These are phyloP conservation scores for Polymixis flavicincta DNA, from an alignment of 2,888 invertebrate species.

Conservation along the genomic window DNA sequence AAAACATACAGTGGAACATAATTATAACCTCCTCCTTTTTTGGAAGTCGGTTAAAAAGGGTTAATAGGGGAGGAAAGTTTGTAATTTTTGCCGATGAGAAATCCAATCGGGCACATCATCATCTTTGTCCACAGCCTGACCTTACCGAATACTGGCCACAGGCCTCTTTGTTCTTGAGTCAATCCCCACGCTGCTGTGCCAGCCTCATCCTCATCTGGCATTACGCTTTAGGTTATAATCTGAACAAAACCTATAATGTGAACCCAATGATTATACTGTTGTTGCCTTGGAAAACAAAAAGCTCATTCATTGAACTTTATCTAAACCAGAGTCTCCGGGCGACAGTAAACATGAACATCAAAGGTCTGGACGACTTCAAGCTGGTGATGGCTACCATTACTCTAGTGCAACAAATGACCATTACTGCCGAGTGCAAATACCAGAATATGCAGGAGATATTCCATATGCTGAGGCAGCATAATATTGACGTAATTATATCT, in stretches of 20 bases:
- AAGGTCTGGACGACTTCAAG: conserved; percentile 95
- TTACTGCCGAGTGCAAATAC: conserved; percentile 95
- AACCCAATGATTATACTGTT: neutral
- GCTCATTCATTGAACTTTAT: conserved; percentile 4
- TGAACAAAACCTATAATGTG: neutral
- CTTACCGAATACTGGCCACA: too few relatives aligned
- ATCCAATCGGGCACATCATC: neutral
- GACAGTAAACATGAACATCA: conserved; percentile 94
- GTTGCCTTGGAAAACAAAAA: too few relatives aligned
- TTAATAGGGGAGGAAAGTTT: neutral
- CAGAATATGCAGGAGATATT: conserved; percentile 95
- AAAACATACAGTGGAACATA: too few relatives aligned
- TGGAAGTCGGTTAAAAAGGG: too few relatives aligned
- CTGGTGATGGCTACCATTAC: conserved; percentile 95
- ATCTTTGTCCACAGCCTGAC: too few relatives aligned
- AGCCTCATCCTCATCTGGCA: too few relatives aligned
- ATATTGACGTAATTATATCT: conserved; percentile 91
- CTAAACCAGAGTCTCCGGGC: conserved; percentile 87
- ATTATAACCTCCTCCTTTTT: too few relatives aligned
- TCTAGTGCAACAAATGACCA: conserved; percentile 93
- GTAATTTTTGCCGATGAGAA: neutral
- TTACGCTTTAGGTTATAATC: neutral
- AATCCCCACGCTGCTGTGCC: too few relatives aligned
- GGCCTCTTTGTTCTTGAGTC: too few relatives aligned
- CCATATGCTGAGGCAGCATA: conserved; percentile 93